Conservation (phyloP, 2,888 invertebrate genomes). For the Orchesella flavescens region DNA sequence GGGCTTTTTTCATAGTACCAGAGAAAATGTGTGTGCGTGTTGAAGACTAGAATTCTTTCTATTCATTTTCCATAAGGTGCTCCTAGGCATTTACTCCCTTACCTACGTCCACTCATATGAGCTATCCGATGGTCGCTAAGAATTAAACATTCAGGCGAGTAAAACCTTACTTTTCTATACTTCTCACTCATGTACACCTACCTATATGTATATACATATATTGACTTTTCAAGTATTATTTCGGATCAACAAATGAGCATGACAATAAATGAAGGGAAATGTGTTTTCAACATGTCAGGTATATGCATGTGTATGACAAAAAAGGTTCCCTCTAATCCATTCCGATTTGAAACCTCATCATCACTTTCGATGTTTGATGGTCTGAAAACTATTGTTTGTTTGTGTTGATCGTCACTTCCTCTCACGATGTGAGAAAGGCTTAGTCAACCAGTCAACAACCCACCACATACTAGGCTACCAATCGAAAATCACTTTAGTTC, state of each 20-base stretch:
- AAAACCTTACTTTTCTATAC: not conserved
- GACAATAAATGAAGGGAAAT: not conserved
- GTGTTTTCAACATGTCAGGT: too few species aligned
- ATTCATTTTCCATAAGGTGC: constrained; percentile 58
- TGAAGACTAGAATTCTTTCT: not conserved
- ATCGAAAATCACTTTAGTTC: too few species aligned
- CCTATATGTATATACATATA: not conserved
- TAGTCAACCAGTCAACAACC: too few species aligned
- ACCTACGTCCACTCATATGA: constrained; percentile 1
- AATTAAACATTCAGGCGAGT: constrained; percentile 17
- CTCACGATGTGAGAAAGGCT: too few species aligned
- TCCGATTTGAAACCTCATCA: too few species aligned
- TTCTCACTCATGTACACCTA: not conserved
- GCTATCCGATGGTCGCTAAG: constrained; percentile 18
- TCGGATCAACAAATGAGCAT: not conserved
- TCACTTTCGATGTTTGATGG: too few species aligned
- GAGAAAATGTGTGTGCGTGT: not conserved
- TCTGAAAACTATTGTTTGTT: too few species aligned
- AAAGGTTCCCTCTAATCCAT: too few species aligned
- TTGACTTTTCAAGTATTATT: not conserved
- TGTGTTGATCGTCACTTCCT: too few species aligned
- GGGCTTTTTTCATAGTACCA: not conserved
- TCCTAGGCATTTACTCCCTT: constrained; percentile 41
- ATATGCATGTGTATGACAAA: too few species aligned
- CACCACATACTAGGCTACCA: too few species aligned